Base-by-base conservation (phyloP, 1,140 invertebrate genomes). In the Drosophila littoralis region DNA sequence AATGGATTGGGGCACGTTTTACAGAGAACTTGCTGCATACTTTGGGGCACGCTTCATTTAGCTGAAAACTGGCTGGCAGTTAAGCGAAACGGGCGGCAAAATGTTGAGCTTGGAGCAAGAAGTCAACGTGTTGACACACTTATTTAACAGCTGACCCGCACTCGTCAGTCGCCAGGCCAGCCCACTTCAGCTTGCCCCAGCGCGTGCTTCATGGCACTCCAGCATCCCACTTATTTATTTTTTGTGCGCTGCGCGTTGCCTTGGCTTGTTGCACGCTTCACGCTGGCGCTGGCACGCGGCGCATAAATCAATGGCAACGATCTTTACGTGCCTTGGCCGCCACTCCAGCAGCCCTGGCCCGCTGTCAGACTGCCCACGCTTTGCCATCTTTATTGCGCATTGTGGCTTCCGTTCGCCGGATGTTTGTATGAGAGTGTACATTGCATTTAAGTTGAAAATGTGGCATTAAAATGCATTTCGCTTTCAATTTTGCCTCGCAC, bases 231-330 rank as follows among this genome's bases (percentile, higher is more conserved):
- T 76, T 68, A 38, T 42, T 59, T 54, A 22, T 65, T 33, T 46
- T 52, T 15, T 42, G 36, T 32, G n/a, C 22, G 45, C 12, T 32
- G 13, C 43, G 9, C 33, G 38, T 70, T 74, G 60, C 33, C 61
- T 60, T 75, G 77, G 84, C 84, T 88, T 88, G 84, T 89, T 89
- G 84, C 77, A 89, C 85, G 84, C 70, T 88, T 79, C 80, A 83
- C 63, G 80, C 84, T 80, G 73, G 70, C 66, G 32, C 15, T 72
- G 79, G 79, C 83, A 88, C 84, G 84, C 79, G 48, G 80, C 69
- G 80, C 84, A 89, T 89, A 89, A 89, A 89, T 89, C 84, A 89
- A 89, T 89, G 84, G 84, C 73, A 89, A 89, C 84, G 84, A 89
- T 89, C 84, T 81, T 81, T 89, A 89, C 84, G 84, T 89, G 84